Percentiles rank a stretch among this genome's conserved stretches.
These are phyloP conservation scores for Oceanites oceanicus DNA, from an alignment of 2,113 vertebrate species.

Conservation along the genomic window DNA sequence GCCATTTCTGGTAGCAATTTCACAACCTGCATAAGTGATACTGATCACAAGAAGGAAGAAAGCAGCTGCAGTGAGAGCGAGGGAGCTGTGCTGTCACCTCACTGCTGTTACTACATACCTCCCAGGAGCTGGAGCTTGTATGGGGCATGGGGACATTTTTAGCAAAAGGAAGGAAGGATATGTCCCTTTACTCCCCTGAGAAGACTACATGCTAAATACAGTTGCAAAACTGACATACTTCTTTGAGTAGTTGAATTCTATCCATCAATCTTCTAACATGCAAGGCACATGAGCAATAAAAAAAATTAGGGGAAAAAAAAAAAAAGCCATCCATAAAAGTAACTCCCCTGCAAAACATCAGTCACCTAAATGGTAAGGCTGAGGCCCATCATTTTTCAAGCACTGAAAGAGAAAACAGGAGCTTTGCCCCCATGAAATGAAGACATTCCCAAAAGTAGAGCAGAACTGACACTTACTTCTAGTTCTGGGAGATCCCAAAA, in stretches of 20 bases:
- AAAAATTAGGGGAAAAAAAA: not conserved
- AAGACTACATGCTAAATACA: not conserved
- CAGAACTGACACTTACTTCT: conserved; percentile 43
- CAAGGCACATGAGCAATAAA: not conserved
- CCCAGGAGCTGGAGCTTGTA: not conserved
- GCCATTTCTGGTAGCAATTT: not conserved
- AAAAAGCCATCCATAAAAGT: not conserved
- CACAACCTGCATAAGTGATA: not conserved
- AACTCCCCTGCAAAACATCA: not conserved
- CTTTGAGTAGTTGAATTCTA: not conserved
- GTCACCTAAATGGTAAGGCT: not conserved
- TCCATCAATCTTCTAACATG: not conserved
- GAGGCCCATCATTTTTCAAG: not conserved
- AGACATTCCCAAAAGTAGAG: conserved; percentile 29
- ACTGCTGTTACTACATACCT: not conserved
- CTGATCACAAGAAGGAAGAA: not conserved
- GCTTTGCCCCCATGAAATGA: not conserved
- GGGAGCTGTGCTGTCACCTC: not conserved
- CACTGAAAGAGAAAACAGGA: not conserved
- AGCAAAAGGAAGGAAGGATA: not conserved
- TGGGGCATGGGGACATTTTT: not conserved
- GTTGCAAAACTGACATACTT: not conserved
- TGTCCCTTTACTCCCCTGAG: not conserved
- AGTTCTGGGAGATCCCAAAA: conserved; percentile 47
- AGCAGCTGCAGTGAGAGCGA: not conserved